Conservation (phyloP, 2,113 vertebrate species). For the Trachemys scripta region DNA sequence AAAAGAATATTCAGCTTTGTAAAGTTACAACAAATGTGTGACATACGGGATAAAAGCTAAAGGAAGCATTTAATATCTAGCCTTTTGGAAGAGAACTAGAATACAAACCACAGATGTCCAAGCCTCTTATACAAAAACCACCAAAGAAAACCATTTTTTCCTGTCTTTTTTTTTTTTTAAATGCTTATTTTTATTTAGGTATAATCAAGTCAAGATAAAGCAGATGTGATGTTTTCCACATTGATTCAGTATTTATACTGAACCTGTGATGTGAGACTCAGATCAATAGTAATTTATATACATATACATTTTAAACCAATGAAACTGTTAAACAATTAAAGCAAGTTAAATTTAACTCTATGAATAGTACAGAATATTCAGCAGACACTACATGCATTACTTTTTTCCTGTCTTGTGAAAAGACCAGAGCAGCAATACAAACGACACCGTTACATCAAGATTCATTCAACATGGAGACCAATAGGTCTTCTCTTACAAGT, state of each 20-base stretch:
- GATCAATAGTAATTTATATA: conserved; percentile 85
- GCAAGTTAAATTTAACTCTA: conserved; percentile 77
- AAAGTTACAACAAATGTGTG: neutral
- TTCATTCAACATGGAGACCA: neutral
- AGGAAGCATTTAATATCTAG: neutral
- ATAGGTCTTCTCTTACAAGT: neutral
- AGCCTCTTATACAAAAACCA: neutral
- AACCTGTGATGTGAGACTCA: conserved; percentile 77
- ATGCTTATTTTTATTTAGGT: conserved; percentile 84
- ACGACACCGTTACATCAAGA: neutral
- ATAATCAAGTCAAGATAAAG: conserved; percentile 83
- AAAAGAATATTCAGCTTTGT: neutral
- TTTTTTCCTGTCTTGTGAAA: conserved; percentile 4
- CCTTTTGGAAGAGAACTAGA: neutral
- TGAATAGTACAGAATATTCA: conserved; percentile 73
- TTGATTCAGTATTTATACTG: conserved; percentile 82
- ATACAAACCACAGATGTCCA: neutral
- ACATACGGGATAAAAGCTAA: neutral
- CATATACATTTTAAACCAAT: conserved; percentile 86
- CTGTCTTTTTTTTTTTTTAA: conserved; percentile 11
- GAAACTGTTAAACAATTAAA: conserved; percentile 79
- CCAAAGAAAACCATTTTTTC: neutral
- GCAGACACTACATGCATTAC: conserved; percentile 48
- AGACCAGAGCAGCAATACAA: neutral
- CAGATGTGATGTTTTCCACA: conserved; percentile 78